Percentiles rank a stretch among this genome's conserved stretches.
These are phyloP conservation scores for Micromys minutus DNA, from an alignment of 2,113 vertebrate species.

Conservation along the genomic window DNA sequence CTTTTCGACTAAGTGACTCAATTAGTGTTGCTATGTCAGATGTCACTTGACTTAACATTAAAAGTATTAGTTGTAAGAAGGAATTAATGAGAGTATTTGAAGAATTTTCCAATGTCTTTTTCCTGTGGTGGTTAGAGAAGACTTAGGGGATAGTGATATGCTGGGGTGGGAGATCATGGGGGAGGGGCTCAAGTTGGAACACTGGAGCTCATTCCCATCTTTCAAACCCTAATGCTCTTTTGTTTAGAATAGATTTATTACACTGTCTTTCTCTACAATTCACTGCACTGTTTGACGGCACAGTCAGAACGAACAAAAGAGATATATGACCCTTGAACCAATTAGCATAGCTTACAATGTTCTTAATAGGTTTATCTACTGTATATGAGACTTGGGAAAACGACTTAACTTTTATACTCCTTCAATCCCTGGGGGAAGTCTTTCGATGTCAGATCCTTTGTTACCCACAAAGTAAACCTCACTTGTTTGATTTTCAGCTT, in stretches of 20 bases:
- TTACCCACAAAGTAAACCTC: conserved; percentile 60
- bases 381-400: conserved; percentile 69
- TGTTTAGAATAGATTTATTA: conserved; percentile 79
- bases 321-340: conserved; percentile 72
- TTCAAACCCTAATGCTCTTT: conserved; percentile 70
- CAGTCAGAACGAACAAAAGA: conserved; percentile 45
- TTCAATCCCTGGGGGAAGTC: conserved; percentile 48
- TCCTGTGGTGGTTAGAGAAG: background rate
- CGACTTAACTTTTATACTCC: conserved; percentile 68
- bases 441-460: conserved; percentile 64
- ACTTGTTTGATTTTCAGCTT: conserved; percentile 69
- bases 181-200: conserved; percentile 26
- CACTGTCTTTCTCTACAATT: conserved; percentile 66
- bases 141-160: background rate
- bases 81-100: conserved; percentile 42
- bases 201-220: conserved; percentile 73
- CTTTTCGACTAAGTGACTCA: conserved; percentile 42
- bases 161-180: background rate
- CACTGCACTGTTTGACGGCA: conserved; percentile 18
- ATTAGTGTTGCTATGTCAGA: conserved; percentile 45
- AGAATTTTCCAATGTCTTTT: background rate
- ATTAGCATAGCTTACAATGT: conserved; percentile 71
- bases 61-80: conserved; percentile 44
- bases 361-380: conserved; percentile 58
- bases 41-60: conserved; percentile 46